Evolutionary conservation across 2,797 vertebrate species (phyloP), one percentile per base, ranked within the genome.

Genomic region (Apogon talboti): DNA sequence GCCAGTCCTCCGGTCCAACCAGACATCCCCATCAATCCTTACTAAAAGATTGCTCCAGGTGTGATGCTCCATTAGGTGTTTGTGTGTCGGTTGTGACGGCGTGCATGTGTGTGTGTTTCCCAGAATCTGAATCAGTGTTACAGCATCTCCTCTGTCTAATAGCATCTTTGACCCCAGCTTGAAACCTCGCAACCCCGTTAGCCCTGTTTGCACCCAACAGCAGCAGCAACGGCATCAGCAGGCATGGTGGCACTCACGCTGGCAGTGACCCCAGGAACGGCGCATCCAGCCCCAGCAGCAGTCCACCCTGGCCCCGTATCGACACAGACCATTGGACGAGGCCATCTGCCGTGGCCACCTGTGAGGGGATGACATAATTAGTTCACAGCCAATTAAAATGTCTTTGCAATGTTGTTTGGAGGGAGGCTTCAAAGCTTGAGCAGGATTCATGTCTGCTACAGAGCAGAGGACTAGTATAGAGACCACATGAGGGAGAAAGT

Each of bases 221-320:
- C 79, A 77, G 67, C 54, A 84, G 86, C 82, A 70, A n/a, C n/a
- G n/a, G 72, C 79, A 77, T 65, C 54, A 74, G 81, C 74, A 71
- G 75, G 76, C 75, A 56, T 24, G 43, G 59, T 62, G 70, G 67
- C 91, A 99, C 98, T 99, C 95, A 99, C 98, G 98, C 81, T 97
- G 97, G 91, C 98, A 99, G 9, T 95, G 97, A 77, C 96, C 96
- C 97, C 97, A 98, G 71, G 97, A 92, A 66, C 92, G 91, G 0
- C 95, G 94, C 0, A 93, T 94, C 97, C 97, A 99, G 70, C 97
- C 98, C 97, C 97, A 99, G 94, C 98, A 99, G 95, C 98, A 99
- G 92, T 98, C 97, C 66, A 97, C 90, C 68, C 96, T 94, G 71
- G 92, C 91, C 5, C 96, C 97, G 18, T 96, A 99, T 0, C 94